Conservation (phyloP, 2,113 vertebrate genomes). For the Hypanus sabinus region DNA sequence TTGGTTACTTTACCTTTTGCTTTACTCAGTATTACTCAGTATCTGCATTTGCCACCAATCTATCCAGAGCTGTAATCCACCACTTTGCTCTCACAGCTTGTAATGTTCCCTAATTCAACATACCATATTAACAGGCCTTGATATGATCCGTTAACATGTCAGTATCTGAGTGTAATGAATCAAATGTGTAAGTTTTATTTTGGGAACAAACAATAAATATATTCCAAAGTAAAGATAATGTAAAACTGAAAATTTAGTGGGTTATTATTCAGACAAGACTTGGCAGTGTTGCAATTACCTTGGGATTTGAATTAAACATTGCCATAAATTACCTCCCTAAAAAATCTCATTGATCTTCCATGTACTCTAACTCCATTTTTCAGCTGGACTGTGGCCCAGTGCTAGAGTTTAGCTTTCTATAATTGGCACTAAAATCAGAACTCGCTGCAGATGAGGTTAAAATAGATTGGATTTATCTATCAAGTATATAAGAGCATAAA, state of each 20-base stretch:
- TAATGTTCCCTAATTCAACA: background rate
- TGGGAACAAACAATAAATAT: background rate
- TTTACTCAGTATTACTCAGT: background rate
- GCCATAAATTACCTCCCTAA: slow-evolving; percentile 28
- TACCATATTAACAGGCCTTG: background rate
- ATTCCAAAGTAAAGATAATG: background rate
- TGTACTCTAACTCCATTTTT: slow-evolving; percentile 39
- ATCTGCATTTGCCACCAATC: background rate
- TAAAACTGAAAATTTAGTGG: background rate
- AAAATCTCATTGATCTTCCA: slow-evolving; percentile 39
- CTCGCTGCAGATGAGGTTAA: slow-evolving; percentile 16
- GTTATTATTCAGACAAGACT: background rate
- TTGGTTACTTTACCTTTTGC: background rate
- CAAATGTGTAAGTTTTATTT: background rate
- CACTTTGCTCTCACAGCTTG: background rate
- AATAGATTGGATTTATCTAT: background rate
- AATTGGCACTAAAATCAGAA: slow-evolving; percentile 36
- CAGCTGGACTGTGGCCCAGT: slow-evolving; percentile 38
- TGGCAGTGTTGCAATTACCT: background rate
- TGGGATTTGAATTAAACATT: background rate
- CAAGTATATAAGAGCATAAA: background rate
- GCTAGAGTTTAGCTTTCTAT: slow-evolving; percentile 39
- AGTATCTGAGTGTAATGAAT: background rate
- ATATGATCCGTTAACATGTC: background rate
- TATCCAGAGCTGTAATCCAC: background rate